Evolutionary conservation across 2,113 vertebrate genomes (phyloP), one percentile per base, ranked within the genome.

Genomic region (Gymnarchus niloticus): DNA sequence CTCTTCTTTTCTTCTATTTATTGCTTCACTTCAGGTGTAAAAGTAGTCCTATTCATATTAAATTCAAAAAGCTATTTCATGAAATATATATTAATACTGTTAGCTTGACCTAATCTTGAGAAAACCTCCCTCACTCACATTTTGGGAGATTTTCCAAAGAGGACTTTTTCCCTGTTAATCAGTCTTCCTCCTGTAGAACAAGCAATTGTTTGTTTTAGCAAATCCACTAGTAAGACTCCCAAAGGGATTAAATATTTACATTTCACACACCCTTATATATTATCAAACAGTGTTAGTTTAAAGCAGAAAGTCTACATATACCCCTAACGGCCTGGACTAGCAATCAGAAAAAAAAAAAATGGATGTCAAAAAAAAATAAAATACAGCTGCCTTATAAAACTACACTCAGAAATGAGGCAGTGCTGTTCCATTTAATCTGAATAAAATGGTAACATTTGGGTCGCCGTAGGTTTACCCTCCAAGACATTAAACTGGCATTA

Each of bases 1-100:
- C 8, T 12, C 54, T 10, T 8, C 25, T 7, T 46, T 23, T 10
- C 9, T 5, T 41, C 65, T 44, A 44, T 28, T 65, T 85, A 85
- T 80, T 80, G 73, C 69, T 78, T 77, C 37, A 37, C 84, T 52
- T 52, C 56, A 25, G 37, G 28, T 57, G 84, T 33, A 28, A 37
- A 85, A 56, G 2, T 41, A 41, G 33, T 9, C 17, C 51, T 78
- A 19, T 76, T 85, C 61, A 37, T 41, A 48, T 48, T 14, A 57
- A 17, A 57, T 57, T 81, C n/a, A 73, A 85, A 52, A 85, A 85
- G 54, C 28, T 41, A 76, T 48, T 76, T 76, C 33, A 46, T 78
- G 14, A 85, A 51, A 57, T 6, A 80, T 41, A 57, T 56, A 80
- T 57, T 44, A 78, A 85, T 80, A 78, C 69, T 85, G 84, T 25